These are phyloP conservation scores for Cyclophora punctaria DNA, from an alignment of 2,888 invertebrate species.

Conservation along the genomic window DNA sequence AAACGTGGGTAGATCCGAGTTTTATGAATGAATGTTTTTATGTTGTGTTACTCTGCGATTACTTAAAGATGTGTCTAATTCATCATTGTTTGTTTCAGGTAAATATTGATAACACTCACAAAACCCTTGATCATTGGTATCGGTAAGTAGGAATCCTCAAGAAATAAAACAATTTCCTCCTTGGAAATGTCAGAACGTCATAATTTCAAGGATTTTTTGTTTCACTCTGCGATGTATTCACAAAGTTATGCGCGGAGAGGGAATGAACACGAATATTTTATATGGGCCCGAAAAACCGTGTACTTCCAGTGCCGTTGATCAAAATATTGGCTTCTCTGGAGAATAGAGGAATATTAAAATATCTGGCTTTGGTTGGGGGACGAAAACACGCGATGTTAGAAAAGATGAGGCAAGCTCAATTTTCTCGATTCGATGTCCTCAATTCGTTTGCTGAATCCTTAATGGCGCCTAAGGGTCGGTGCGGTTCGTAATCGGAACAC, in stretches of 20 bases:
- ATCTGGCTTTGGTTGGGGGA: constrained; percentile 43
- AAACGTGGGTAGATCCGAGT: too few species aligned
- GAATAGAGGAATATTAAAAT: constrained; percentile 61
- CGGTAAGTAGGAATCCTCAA: too few species aligned
- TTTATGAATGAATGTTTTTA: too few species aligned
- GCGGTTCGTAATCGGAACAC: constrained; percentile 50
- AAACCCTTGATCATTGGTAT: background rate
- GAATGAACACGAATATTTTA: constrained; percentile 43
- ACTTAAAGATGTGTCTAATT: background rate
- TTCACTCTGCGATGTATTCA: constrained; percentile 48
- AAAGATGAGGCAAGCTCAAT: constrained; percentile 67
- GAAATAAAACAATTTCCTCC: constrained; percentile 3
- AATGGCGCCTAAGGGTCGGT: constrained; percentile 56
- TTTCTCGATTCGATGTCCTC: constrained; percentile 70
- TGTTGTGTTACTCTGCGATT: too few species aligned
- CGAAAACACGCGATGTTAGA: constrained; percentile 58
- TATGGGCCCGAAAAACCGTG: constrained; percentile 44
- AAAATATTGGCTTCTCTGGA: constrained; percentile 55
- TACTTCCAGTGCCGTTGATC: constrained; percentile 55
- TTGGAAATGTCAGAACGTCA: constrained; percentile 18
- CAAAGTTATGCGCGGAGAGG: constrained; percentile 45
- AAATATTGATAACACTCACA: constrained; percentile 11
- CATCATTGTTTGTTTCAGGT: constrained; percentile 44
- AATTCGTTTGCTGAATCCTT: constrained; percentile 69
- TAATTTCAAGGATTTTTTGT: constrained; percentile 47